Evolutionary conservation across 2,888 invertebrate genomes (phyloP).

Genomic region (Ectemnius lituratus): DNA sequence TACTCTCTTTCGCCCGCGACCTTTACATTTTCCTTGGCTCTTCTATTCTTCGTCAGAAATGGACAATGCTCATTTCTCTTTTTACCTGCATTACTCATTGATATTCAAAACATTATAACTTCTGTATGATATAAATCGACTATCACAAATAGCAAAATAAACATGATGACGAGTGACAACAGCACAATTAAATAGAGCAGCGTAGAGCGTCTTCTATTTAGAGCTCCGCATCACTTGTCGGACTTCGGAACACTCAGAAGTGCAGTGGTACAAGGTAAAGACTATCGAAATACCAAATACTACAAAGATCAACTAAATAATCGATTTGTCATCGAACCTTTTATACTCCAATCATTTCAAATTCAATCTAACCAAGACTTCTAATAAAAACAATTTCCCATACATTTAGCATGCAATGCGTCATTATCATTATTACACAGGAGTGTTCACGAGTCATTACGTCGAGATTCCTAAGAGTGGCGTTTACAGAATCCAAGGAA

Average conservation of each 20-base stretch:
- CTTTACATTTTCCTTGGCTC: conserved; percentile 36
- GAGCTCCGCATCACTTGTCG: conserved; percentile 50
- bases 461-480: no score
- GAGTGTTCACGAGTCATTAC: no score
- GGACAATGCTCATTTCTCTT: not conserved
- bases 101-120: no score
- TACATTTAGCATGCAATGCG: no score
- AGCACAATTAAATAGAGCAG: conserved; percentile 14
- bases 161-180: not conserved
- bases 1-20: conserved; percentile 43
- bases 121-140: not conserved
- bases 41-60: not conserved
- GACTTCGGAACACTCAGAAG: conserved; percentile 66
- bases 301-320: no score
- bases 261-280: conserved; percentile 62
- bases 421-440: no score
- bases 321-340: no score
- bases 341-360: no score
- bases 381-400: no score
- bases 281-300: not conserved
- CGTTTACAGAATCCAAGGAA: not conserved
- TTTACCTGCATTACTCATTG: not conserved
- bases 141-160: not conserved
- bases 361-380: no score
- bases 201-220: conserved; percentile 2